Evolutionary conservation across 1,140 invertebrate genomes (phyloP), one percentile per base, ranked within the genome.

Genomic region (Idris sp.): DNA sequence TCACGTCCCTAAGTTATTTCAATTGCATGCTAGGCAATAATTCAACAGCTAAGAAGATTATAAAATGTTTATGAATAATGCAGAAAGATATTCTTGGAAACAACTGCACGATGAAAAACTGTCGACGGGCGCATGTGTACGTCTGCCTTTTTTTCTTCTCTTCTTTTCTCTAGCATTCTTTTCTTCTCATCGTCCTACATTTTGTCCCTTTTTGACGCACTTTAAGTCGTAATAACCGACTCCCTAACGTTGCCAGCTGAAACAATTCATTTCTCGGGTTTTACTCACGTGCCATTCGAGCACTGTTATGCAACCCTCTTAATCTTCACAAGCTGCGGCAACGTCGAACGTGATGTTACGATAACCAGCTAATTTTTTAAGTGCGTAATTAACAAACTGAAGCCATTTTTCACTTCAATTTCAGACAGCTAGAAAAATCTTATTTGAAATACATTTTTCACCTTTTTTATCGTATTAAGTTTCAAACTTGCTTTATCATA

Each of bases 51-150:
- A 84, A 84, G 79, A 81, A 85, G 83, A 85, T 84, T 85, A 83
- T 83, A 81, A 84, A 84, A 81, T 84, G 79, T 84, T 81, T 83
- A 84, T 84, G 83, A 84, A 84, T 84, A 84, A 85, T 84, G 83
- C 83, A 84, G 81, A 76, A 64, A 77, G 77, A 77, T 80, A 78
- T 79, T 79, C 79, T 80, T 44, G 14, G 18, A 44, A 13, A 62
- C n/a, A n/a, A n/a, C n/a, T n/a, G n/a, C n/a, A n/a, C n/a, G n/a
- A n/a, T n/a, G n/a, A n/a, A n/a, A n/a, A n/a, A 40, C 30, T 30
- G 43, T 48, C 18, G 49, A 2, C 31, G 53, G 8, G 14, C 1
- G 26, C n/a, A n/a, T n/a, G n/a, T n/a, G n/a, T n/a, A n/a, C n/a
- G n/a, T 30, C 30, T 64, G 13, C 40, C 44, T 44, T 9, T 19